Percentiles rank a stretch among this genome's conserved stretches.
Evolutionary conservation across 2,888 invertebrate genomes (phyloP).

Genomic region (Gasteruption jaculator): DNA sequence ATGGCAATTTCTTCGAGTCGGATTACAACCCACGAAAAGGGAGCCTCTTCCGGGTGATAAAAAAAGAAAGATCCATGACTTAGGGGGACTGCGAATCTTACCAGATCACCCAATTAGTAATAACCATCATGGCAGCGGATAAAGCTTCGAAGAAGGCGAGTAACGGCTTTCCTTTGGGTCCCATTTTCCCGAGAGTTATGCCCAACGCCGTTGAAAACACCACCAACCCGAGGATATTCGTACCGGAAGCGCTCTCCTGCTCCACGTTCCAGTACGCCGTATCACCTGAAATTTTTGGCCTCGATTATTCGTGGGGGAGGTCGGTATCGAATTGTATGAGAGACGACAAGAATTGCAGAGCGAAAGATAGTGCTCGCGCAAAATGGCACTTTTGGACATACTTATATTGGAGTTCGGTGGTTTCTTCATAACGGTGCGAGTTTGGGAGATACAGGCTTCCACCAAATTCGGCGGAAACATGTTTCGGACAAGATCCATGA

Average conservation of each 20-base stretch:
- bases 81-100: constrained; percentile 53
- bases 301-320: too few species aligned
- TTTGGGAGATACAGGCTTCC: constrained; percentile 74
- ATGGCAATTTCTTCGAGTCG: too few species aligned
- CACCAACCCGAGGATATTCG: constrained; percentile 82
- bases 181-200: constrained; percentile 85
- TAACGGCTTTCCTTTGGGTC: constrained; percentile 74
- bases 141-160: constrained; percentile 81
- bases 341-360: neutral
- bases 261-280: constrained; percentile 62
- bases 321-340: constrained; percentile 3
- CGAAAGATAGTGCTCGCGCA: neutral
- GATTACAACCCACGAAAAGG: too few species aligned
- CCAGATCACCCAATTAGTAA: constrained; percentile 96
- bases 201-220: constrained; percentile 84
- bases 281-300: too few species aligned
- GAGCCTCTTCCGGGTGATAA: neutral
- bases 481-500: constrained; percentile 90
- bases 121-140: constrained; percentile 93
- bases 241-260: constrained; percentile 67
- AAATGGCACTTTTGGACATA: constrained; percentile 15
- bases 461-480: constrained; percentile 90
- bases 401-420: constrained; percentile 23
- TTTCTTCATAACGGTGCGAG: constrained; percentile 53
- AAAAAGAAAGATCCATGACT: neutral